phyloP scores from a whole-genome alignment of 2,113 vertebrate species.

The Dinomys branickii region DNA sequence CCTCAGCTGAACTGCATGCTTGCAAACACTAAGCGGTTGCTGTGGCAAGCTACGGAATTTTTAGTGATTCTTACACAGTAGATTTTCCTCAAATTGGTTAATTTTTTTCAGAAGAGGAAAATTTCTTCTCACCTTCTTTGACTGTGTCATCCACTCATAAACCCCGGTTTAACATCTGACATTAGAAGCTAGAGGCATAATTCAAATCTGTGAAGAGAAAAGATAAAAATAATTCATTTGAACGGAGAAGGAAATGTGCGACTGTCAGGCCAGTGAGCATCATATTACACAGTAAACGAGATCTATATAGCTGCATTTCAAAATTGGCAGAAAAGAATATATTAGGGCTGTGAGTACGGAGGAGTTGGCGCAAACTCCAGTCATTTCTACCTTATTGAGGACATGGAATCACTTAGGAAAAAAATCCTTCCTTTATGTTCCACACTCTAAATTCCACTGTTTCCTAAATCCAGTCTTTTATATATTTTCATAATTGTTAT shows the following conservation, averaged over 20 bases:
- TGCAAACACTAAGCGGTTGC: background rate
- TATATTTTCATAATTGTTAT: background rate
- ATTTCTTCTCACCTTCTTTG: background rate
- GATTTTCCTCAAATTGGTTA: slow-evolving; percentile 1
- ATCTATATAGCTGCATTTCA: background rate
- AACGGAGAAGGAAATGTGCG: background rate
- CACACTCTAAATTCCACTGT: background rate
- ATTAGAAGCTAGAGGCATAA: background rate
- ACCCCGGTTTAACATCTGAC: slow-evolving; percentile 3
- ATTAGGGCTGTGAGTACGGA: background rate
- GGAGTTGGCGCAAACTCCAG: background rate
- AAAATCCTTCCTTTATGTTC: background rate
- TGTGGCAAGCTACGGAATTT: background rate
- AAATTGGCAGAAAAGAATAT: slow-evolving; percentile 1
- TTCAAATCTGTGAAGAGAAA: background rate
- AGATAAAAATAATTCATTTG: slow-evolving; percentile 12
- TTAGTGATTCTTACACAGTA: background rate
- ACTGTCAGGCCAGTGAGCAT: background rate
- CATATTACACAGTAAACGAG: background rate
- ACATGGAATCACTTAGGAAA: background rate
- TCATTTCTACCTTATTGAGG: background rate
- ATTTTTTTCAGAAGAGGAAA: slow-evolving; percentile 29
- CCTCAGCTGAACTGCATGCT: background rate
- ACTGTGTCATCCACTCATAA: background rate
- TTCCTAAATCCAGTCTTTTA: background rate